These are phyloP conservation scores for Microcebus ravelobensis DNA, from an alignment of 2,113 vertebrate species.

Conservation along the genomic window DNA sequence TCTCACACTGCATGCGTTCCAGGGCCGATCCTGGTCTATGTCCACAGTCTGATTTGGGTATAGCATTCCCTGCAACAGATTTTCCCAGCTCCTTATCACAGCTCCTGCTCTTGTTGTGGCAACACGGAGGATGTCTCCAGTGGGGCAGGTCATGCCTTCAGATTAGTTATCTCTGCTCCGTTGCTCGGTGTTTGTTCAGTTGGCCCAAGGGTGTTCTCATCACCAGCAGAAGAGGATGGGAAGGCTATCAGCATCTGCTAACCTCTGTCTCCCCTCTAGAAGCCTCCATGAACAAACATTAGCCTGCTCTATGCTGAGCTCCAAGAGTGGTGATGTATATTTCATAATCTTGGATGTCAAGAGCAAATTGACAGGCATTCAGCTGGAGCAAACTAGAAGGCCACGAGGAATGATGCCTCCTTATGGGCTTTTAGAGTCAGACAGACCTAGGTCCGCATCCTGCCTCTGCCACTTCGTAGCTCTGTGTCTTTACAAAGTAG, in stretches of 20 bases:
- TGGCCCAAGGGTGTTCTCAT: background rate
- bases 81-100: constrained; percentile 72
- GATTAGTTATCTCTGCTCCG: constrained; percentile 58
- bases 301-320: background rate
- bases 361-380: background rate
- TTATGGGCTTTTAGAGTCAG: background rate
- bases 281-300: background rate
- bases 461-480: background rate
- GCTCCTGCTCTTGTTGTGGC: constrained; percentile 51
- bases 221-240: background rate
- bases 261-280: background rate
- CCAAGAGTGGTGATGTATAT: background rate
- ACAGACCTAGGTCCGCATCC: background rate
- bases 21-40: constrained; percentile 9
- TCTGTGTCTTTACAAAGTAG: background rate
- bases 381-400: background rate
- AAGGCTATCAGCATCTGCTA: background rate
- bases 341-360: background rate
- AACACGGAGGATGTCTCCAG: background rate
- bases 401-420: fast-evolving
- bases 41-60: background rate
- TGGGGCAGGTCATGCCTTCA: background rate
- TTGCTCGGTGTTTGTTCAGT: constrained; percentile 46
- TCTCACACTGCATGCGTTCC: background rate
- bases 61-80: background rate